Evolutionary conservation across 2,888 invertebrate genomes (phyloP), one percentile per base, ranked within the genome.

Genomic region (Elmis aenea): DNA sequence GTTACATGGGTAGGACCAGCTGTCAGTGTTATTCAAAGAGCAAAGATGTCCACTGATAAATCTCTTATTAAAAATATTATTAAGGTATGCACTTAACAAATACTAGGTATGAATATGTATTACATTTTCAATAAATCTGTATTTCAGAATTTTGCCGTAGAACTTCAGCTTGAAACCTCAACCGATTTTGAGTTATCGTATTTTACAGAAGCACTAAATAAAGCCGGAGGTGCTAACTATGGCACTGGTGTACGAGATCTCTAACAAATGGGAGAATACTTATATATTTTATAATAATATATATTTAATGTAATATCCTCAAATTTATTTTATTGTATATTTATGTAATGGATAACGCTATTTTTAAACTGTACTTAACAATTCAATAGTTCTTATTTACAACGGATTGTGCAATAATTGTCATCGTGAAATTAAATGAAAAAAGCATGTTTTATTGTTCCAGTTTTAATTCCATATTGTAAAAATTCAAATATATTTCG

Each of bases 41-140:
- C 86, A 54, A 84, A 83, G 70, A 83, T 86, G 81, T 83, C 85
- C 63, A 85, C 84, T 39, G 86, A 86, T 68, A 86, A 86, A 66
- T 78, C 83, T 22, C 72, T 82, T 57, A 81, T 87, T 50, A 86
- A 86, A 66, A 79, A 81, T 60, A 77, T 85, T 51, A 75, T 86
- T 52, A 77, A 78, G 57, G 86, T 26, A 29, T 12, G 6, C 3
- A 13, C 12, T 16, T 26, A 3, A 26, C 10, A 25, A 6, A 8
- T 25, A 25, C 8, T 25, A 6, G 5, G 9, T 6, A 6, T 25
- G 25, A 25, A 8, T 20, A 20, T 20, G 20, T 4, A 26, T 45
- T 31, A 9, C 5, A 13, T 21, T n/a, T 13, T 11, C 10, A 20
- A 26, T 35, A 21, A 8, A 21, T 32, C 40, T 38, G 52, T 38